phyloP scores from a whole-genome alignment of 2,113 vertebrate species.

The Corythornis cristatus region DNA sequence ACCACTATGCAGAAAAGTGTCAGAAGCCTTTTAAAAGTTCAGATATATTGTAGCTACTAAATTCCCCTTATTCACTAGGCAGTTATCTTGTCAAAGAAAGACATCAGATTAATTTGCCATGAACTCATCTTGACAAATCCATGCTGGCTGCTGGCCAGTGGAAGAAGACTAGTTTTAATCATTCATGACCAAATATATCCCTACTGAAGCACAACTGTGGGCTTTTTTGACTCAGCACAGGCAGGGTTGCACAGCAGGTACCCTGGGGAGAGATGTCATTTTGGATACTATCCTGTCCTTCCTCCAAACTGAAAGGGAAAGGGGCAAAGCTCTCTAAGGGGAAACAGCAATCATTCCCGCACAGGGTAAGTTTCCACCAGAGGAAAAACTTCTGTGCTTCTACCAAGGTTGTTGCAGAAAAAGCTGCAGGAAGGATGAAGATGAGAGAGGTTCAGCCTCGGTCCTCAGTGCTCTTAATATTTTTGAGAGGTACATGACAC shows the following conservation, averaged over 20 bases:
- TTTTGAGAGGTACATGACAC: not conserved
- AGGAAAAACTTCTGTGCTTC: not conserved
- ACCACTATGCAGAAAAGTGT: not conserved
- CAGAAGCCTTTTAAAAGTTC: slow-evolving; percentile 15
- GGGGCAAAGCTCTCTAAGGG: not conserved
- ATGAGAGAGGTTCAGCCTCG: accelerated
- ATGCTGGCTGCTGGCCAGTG: slow-evolving; percentile 16
- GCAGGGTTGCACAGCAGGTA: not conserved
- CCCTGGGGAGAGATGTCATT: not conserved
- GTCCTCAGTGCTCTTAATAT: not conserved
- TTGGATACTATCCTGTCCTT: not conserved
- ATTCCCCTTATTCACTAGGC: slow-evolving; percentile 2
- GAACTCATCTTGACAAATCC: slow-evolving; percentile 17
- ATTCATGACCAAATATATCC: slow-evolving; percentile 20
- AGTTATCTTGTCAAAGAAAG: slow-evolving; percentile 30
- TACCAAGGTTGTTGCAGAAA: not conserved
- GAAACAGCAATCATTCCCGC: not conserved
- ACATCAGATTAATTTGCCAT: slow-evolving; percentile 46
- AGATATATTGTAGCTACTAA: not conserved
- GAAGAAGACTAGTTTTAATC: slow-evolving; percentile 17
- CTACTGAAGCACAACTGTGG: not conserved
- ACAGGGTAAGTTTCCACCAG: accelerated
- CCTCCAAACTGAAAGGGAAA: not conserved
- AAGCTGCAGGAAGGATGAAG: not conserved
- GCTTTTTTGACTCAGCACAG: not conserved